Evolutionary conservation across 2,797 vertebrate species (phyloP), one percentile per base, ranked within the genome.

Genomic region (Ciconia nigra): DNA sequence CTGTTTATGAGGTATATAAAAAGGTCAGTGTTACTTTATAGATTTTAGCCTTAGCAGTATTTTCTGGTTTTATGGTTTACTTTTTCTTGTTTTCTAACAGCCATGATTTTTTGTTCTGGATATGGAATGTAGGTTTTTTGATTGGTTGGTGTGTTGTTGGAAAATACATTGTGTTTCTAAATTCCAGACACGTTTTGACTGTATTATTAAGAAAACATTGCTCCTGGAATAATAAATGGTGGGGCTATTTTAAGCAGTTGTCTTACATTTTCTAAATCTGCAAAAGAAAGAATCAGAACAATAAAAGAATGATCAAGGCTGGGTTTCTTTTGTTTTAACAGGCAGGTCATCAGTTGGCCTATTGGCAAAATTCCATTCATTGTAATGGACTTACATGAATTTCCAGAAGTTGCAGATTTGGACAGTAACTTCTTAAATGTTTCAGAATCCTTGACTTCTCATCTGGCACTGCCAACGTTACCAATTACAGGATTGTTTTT

Each of bases 201-300:
- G 25, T 89, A 37, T 83, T 93, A 81, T 83, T 96, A 96, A 92
- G 94, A 95, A 96, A 96, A 85, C 44, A 57, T 54, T 91, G 85
- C 86, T 96, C 61, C 76, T 92, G 85, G 67, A 96, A 87, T 92
- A 96, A 89, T 86, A 97, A 96, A 83, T 76, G n/a, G n/a, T 67
- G 37, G 49, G 37, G 11, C 49, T 95, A 91, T 94, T 95, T 96
- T 94, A 96, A 95, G 86, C 11, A 80, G 39, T 95, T 85, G 26
- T 83, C 61, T 66, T 93, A 54, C 37, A 66, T 85, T 91, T 93
- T 93, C 83, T 90, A 74, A 91, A 46, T 92, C 39, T 95, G 61
- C 61, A 91, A 46, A 82, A 80, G 37, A 77, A 83, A 81, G 51
- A 61, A 70, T 91, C 57, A 46, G 84, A 81, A 85, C 29, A 93